A percentile compares a stretch with the other conserved stretches of the same genome.
These are phyloP conservation scores for Glossophaga mutica DNA, from an alignment of 2,797 vertebrate species.

Conservation along the genomic window DNA sequence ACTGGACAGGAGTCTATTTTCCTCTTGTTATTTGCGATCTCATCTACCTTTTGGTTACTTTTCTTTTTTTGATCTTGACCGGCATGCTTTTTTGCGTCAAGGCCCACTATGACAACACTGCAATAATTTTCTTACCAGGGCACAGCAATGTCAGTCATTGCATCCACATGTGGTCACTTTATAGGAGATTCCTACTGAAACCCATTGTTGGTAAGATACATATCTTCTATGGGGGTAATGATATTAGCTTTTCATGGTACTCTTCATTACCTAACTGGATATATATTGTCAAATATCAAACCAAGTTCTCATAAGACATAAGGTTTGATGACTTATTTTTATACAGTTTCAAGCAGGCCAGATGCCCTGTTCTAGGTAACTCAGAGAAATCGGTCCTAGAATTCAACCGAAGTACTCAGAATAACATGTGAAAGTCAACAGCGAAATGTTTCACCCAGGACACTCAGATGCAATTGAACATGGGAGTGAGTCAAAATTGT, in stretches of 20 bases:
- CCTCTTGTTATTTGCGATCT: fast-evolving
- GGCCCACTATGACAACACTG: fast-evolving
- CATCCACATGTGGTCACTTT: not conserved
- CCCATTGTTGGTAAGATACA: not conserved
- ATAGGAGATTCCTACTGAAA: not conserved
- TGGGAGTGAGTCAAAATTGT: not conserved
- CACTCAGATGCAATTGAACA: not conserved
- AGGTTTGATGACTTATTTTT: not conserved
- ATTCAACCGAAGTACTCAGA: not conserved
- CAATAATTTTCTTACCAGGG: not conserved
- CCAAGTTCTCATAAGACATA: not conserved
- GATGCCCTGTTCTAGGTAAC: not conserved
- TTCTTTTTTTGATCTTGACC: not conserved
- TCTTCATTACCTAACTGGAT: not conserved
- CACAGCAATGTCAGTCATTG: not conserved
- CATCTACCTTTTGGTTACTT: not conserved
- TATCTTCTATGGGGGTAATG: not conserved
- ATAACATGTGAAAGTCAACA: not conserved
- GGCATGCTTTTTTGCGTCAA: not conserved
- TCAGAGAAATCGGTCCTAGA: not conserved
- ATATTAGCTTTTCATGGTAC: not conserved
- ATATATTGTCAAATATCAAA: not conserved
- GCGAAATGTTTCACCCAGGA: not conserved
- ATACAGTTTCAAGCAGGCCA: not conserved
- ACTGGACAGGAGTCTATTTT: not conserved